Evolutionary conservation across 2,113 vertebrate species (phyloP).

Genomic region (Mobula hypostoma): DNA sequence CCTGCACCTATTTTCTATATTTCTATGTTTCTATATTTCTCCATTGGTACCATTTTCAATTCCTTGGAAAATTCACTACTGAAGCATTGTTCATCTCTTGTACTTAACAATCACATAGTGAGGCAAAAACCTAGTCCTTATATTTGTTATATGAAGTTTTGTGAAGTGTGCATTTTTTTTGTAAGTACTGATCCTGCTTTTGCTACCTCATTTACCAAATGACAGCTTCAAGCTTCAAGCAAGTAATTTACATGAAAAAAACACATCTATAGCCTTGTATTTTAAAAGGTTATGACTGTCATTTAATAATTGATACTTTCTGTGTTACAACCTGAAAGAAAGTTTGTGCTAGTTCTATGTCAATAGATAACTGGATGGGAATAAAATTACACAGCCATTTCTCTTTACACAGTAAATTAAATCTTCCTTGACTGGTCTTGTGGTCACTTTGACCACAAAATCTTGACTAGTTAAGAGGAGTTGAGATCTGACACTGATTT

Average conservation of each 20-base stretch:
- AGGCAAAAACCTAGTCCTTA: background rate
- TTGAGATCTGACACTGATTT: background rate
- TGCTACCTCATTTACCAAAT: constrained; percentile 3
- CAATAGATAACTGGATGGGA: background rate
- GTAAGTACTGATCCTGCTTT: background rate
- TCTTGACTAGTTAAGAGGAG: background rate
- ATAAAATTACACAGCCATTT: background rate
- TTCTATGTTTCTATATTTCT: background rate
- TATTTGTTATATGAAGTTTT: background rate
- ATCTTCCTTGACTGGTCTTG: background rate
- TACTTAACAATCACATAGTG: background rate
- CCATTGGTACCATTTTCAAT: background rate
- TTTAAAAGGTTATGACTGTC: background rate
- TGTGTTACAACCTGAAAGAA: background rate
- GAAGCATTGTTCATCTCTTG: background rate
- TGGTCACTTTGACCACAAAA: background rate
- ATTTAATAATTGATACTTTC: constrained; percentile 35
- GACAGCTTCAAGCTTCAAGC: constrained; percentile 30
- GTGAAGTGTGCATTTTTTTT: constrained; percentile 9
- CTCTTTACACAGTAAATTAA: background rate
- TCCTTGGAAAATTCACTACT: background rate
- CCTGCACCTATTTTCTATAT: no score
- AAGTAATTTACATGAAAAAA: constrained; percentile 34
- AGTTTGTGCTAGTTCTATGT: background rate
- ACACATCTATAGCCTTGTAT: background rate